Percentiles rank a stretch among this genome's conserved stretches.
These are phyloP conservation scores for Pao palembangensis DNA, from an alignment of 2,113 vertebrate genomes.

Conservation along the genomic window DNA sequence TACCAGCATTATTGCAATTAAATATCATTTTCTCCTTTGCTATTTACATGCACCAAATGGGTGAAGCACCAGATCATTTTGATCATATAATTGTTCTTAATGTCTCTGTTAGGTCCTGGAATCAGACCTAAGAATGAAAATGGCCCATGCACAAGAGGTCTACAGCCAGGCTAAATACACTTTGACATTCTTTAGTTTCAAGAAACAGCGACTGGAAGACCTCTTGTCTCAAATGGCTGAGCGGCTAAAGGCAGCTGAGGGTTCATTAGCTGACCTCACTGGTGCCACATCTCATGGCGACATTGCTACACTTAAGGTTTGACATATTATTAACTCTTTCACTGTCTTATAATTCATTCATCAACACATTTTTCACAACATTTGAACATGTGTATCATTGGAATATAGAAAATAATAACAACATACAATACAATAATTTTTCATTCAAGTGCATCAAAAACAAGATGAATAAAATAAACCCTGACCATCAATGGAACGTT, in stretches of 20 bases:
- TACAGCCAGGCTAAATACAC: constrained; percentile 81
- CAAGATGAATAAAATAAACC: background rate
- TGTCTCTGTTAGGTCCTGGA: constrained; percentile 80
- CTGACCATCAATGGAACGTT: no score
- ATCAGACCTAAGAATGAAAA: constrained; percentile 86
- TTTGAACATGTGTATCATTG: no score
- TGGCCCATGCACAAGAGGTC: constrained; percentile 83
- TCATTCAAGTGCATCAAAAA: background rate
- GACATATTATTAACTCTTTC: background rate
- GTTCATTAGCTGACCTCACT: constrained; percentile 73
- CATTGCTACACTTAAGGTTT: constrained; percentile 85
- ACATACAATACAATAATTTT: background rate
- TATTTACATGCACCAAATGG: no score
- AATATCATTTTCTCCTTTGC: background rate
- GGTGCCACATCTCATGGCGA: constrained; percentile 75
- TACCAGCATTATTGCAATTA: background rate
- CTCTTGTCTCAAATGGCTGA: constrained; percentile 77
- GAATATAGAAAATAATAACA: background rate
- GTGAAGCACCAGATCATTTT: no score
- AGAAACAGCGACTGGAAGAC: constrained; percentile 83
- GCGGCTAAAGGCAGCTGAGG: constrained; percentile 78
- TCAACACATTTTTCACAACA: background rate
- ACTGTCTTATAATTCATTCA: background rate
- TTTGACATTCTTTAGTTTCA: constrained; percentile 83
- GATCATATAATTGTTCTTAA: background rate